A percentile compares a stretch with the other conserved stretches of the same genome.
These are phyloP conservation scores for Pemphredon lugubris DNA, from an alignment of 2,888 invertebrate species.

Conservation along the genomic window DNA sequence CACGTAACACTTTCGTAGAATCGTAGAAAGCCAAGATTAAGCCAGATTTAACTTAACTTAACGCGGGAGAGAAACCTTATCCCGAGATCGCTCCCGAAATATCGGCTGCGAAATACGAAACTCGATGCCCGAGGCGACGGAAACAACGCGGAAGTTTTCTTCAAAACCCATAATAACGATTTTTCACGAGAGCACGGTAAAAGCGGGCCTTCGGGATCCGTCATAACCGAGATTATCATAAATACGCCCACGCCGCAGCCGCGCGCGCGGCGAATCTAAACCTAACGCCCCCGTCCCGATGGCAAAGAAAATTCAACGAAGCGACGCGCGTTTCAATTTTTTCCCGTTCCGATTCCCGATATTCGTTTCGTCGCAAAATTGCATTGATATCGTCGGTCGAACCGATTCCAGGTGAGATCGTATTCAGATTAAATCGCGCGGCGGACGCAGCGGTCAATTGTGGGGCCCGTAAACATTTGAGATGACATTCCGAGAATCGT, in stretches of 20 bases:
- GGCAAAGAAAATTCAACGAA: no score
- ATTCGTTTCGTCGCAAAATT: no score
- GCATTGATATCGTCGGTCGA: no score
- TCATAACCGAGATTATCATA: slow-evolving; percentile 46
- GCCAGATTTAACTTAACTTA: slow-evolving; percentile 55
- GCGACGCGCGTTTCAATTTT: no score
- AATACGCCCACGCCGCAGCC: slow-evolving; percentile 34
- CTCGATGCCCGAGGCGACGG: not conserved
- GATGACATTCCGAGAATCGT: no score
- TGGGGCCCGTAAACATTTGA: no score
- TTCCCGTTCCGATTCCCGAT: no score
- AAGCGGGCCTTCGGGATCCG: slow-evolving; percentile 15
- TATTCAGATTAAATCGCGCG: no score
- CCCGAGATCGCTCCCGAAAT: slow-evolving; percentile 31
- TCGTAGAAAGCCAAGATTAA: slow-evolving; percentile 55
- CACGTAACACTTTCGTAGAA: slow-evolving; percentile 44
- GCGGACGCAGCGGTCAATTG: no score
- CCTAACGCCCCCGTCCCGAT: not conserved
- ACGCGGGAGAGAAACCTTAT: slow-evolving; percentile 21
- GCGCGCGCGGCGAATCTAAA: not conserved
- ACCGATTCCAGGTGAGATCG: no score
- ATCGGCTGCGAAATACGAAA: slow-evolving; percentile 47
- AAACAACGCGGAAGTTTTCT: slow-evolving; percentile 9
- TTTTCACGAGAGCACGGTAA: slow-evolving; percentile 1
- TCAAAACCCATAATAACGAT: slow-evolving; percentile 4